Base-by-base conservation (phyloP, 1,140 invertebrate genomes). In the Callitettix versicolor region DNA sequence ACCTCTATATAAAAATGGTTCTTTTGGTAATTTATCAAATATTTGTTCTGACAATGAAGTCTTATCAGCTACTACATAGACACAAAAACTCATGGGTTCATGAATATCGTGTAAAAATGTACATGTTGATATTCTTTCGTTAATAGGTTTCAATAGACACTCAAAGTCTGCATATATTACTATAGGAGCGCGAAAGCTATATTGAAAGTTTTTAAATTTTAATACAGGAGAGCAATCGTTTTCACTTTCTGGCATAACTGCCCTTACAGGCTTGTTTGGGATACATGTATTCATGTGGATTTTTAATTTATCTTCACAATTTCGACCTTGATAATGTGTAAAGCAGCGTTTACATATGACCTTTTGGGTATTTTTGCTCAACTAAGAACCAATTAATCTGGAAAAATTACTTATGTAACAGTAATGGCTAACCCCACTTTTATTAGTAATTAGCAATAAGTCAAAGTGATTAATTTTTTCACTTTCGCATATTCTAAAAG, bases 121-220 rank as follows among this genome's bases (percentile, higher is more conserved):
- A 24, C 24, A 55, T 21, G 17, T 46, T 18, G 53, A 20, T 44
- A 15, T 5, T 7, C 30, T 43, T 11, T 15, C 21, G 9, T 51
- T 20, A 3, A 36, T 12, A 20, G 24, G 42, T 46, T 41, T 42
- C 18, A 55, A 47, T n/a, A n/a, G n/a, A 55, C 42, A 46, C 12
- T 55, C 53, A 34, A 55, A 55, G 22, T 55, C 53, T 1, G 42
- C 53, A 47, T 55, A 55, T 0, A 46, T 14, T 46, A 55, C 53
- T 3, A 55, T 55, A 14, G 53, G 53, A 2, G 46, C 21, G 7
- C 12, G 30, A 46, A 17, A 46, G 14, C 26, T 15, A 24, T 33
- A 36, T 7, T 43, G 53, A 46, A 22, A 47, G 33, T 55, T 55
- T 34, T 55, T 46, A 47, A 55, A 55, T 20, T 47, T 34, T 26